Percentiles rank a stretch among this genome's conserved stretches.
These are phyloP conservation scores for Platycnemis pennipes DNA, from an alignment of 2,888 invertebrate genomes.

Conservation along the genomic window DNA sequence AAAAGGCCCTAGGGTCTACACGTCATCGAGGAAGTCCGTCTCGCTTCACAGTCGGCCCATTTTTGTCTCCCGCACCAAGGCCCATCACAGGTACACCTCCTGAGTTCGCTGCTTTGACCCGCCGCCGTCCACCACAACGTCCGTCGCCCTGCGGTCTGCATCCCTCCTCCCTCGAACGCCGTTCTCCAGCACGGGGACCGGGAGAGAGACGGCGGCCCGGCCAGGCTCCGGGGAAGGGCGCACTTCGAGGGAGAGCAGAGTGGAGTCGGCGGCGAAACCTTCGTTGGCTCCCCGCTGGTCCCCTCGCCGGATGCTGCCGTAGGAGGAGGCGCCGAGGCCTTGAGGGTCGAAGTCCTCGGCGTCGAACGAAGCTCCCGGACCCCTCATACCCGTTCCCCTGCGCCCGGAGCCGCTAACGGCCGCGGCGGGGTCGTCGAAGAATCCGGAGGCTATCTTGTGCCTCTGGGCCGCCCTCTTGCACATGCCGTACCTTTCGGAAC, in stretches of 20 bases:
- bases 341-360: not conserved
- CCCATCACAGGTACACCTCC: constrained; percentile 55
- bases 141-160: not conserved
- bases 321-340: not conserved
- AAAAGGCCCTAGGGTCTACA: no score
- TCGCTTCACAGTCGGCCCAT: no score
- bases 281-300: not conserved
- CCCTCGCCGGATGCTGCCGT: not conserved
- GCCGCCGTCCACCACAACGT: not conserved
- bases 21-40: no score
- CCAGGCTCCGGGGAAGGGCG: not conserved
- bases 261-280: not conserved
- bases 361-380: constrained; percentile 28
- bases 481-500: constrained; percentile 80
- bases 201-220: not conserved
- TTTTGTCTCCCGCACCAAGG: no score
- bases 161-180: not conserved
- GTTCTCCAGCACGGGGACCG: not conserved
- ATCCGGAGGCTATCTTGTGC: constrained; percentile 78
- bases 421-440: constrained; percentile 1
- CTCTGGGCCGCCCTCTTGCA: constrained; percentile 80
- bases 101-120: not conserved
- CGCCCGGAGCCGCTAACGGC: constrained; percentile 41
- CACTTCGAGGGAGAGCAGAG: not conserved
- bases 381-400: not conserved